These are phyloP conservation scores for Timandra comae DNA, from an alignment of 2,888 invertebrate species.

Conservation along the genomic window DNA sequence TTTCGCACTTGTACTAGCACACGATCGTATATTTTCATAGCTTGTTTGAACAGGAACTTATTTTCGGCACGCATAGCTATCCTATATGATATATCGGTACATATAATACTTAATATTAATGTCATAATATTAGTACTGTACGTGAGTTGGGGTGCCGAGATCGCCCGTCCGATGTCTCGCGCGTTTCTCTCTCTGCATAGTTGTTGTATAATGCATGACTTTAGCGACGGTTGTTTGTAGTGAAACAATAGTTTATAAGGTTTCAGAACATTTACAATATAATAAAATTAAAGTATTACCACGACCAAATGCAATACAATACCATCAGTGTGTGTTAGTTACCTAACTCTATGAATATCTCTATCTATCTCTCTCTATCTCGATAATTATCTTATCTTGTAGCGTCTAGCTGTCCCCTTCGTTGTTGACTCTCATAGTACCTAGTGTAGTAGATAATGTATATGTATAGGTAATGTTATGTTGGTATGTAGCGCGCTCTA, in stretches of 20 bases:
- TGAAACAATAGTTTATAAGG: conserved; percentile 60
- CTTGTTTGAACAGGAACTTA: conserved; percentile 51
- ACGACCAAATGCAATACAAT: conserved; percentile 35
- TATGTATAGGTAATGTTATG: conserved; percentile 53
- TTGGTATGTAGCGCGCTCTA: conserved; percentile 63
- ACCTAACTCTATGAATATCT: conserved; percentile 28
- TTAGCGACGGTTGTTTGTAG: conserved; percentile 72
- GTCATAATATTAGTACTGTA: too few relatives aligned
- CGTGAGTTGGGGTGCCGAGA: too few relatives aligned
- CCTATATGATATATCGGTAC: conserved; percentile 23
- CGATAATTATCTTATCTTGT: conserved; percentile 24
- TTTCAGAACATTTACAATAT: conserved; percentile 24
- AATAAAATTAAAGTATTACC: conserved; percentile 9
- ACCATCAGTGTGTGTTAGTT: conserved; percentile 40
- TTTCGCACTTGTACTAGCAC: conserved; percentile 60
- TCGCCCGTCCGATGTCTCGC: conserved; percentile 49
- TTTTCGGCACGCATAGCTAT: conserved; percentile 57
- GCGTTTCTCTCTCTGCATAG: conserved; percentile 48
- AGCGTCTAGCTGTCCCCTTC: conserved; percentile 59
- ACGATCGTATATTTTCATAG: conserved; percentile 64
- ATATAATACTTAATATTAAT: too few relatives aligned
- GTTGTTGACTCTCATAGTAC: conserved; percentile 70
- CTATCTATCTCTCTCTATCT: conserved; percentile 47
- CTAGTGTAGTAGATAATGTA: conserved; percentile 23
- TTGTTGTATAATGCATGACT: conserved; percentile 58